A percentile compares a stretch with the other conserved stretches of the same genome.
Evolutionary conservation across 2,113 vertebrate genomes (phyloP).

Genomic region (Bos taurus): DNA sequence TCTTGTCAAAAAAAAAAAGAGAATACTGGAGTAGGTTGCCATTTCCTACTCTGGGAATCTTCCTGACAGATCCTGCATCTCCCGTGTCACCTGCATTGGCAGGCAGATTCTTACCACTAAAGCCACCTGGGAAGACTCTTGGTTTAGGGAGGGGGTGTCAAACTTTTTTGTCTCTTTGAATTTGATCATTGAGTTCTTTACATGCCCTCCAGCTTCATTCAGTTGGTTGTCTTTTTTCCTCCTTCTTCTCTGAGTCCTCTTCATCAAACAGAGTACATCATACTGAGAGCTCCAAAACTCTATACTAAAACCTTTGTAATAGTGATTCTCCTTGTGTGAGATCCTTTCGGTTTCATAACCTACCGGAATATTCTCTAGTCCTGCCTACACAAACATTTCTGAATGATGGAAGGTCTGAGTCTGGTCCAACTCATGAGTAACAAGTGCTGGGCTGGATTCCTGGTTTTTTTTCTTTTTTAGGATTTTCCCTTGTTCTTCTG

Average conservation of each 20-base stretch:
- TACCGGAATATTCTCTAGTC: not conserved
- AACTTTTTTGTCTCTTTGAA: not conserved
- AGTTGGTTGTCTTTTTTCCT: not conserved
- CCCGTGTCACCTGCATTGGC: not conserved
- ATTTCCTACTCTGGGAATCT: not conserved
- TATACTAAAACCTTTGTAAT: not conserved
- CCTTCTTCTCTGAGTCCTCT: not conserved
- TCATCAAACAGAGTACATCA: not conserved
- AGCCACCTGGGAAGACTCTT: not conserved
- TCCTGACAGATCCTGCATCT: not conserved
- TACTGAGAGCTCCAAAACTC: not conserved
- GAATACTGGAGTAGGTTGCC: not conserved
- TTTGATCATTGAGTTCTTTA: not conserved
- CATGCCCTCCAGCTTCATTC: not conserved
- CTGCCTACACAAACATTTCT: not conserved
- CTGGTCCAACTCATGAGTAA: not conserved
- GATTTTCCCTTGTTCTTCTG: not conserved
- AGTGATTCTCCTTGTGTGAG: slow-evolving; percentile 1
- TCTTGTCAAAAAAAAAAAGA: too few relatives aligned
- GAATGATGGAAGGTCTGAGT: not conserved
- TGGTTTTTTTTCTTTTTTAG: slow-evolving; percentile 6
- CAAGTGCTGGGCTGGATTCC: not conserved
- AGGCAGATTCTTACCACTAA: not conserved
- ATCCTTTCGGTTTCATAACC: not conserved
- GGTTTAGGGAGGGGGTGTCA: not conserved